phyloP scores from a whole-genome alignment of 1,140 invertebrate genomes.

The Orchesella cincta region DNA sequence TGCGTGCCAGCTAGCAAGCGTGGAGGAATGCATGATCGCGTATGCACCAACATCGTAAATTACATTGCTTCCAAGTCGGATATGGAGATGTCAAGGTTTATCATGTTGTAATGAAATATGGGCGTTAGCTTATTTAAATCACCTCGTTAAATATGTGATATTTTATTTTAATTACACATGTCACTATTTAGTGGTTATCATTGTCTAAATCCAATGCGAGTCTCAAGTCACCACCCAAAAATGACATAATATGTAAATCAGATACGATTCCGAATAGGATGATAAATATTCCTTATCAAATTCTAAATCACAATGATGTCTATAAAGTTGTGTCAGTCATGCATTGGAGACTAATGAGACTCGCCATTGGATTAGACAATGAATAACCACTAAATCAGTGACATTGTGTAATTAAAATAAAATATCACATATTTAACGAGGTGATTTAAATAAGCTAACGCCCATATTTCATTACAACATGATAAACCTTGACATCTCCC shows the following conservation, averaged over 20 bases:
- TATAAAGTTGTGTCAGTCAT: no score
- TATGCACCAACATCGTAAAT: not conserved
- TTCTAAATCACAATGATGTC: no score
- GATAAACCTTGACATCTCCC: not conserved
- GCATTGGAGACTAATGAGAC: no score
- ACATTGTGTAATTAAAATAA: slow-evolving; percentile 11
- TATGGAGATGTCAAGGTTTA: not conserved
- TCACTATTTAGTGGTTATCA: not conserved
- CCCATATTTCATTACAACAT: not conserved
- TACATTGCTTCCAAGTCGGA: not conserved
- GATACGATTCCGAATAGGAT: no score
- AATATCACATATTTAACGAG: not conserved
- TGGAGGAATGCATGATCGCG: not conserved
- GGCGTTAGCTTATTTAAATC: not conserved
- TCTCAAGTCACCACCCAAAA: no score
- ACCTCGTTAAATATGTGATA: not conserved
- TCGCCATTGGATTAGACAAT: no score
- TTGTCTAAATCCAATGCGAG: no score
- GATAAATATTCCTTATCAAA: no score
- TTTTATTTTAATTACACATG: slow-evolving; percentile 12
- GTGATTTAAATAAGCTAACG: not conserved
- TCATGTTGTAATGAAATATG: not conserved
- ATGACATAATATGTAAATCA: no score
- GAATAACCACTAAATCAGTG: not conserved
- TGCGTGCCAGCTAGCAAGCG: not conserved